Conservation (phyloP, 2,888 invertebrate genomes). For the Eumerus sabulonum region DNA sequence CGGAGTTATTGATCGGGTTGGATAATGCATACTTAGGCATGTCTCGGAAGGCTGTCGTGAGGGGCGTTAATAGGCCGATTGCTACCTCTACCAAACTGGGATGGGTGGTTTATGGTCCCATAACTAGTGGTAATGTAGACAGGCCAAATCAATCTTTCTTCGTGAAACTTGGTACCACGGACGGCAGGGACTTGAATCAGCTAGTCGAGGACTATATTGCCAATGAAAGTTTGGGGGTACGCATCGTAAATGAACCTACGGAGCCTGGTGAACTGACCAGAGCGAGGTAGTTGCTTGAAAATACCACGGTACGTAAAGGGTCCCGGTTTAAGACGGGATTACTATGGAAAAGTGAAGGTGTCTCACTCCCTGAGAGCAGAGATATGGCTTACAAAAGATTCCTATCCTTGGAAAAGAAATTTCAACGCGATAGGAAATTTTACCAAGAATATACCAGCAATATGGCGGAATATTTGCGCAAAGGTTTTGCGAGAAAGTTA, state of each 20-base stretch:
- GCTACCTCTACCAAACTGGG: slow-evolving; percentile 23
- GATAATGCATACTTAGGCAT: slow-evolving; percentile 43
- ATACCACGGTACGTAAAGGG: no score
- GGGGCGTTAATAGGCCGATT: slow-evolving; percentile 14
- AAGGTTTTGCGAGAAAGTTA: no score
- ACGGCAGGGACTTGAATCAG: slow-evolving; percentile 8
- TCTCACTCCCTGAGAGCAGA: no score
- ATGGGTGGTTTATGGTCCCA: slow-evolving; percentile 30
- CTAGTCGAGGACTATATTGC: slow-evolving; percentile 23
- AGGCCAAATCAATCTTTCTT: neutral
- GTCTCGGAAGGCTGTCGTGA: neutral
- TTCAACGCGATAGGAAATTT: no score
- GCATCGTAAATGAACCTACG: neutral
- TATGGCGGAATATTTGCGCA: no score
- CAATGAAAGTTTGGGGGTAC: slow-evolving; percentile 5
- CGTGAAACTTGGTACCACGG: neutral
- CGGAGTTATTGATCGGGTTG: slow-evolving; percentile 39
- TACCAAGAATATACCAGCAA: no score
- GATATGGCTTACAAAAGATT: no score
- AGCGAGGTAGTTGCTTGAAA: no score
- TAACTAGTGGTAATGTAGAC: neutral
- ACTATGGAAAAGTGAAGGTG: no score
- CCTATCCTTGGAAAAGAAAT: no score
- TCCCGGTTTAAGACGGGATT: no score
- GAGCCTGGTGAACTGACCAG: slow-evolving; percentile 18